These are phyloP conservation scores for Liolophura sinensis DNA, from an alignment of 1,140 invertebrate species.

Conservation along the genomic window DNA sequence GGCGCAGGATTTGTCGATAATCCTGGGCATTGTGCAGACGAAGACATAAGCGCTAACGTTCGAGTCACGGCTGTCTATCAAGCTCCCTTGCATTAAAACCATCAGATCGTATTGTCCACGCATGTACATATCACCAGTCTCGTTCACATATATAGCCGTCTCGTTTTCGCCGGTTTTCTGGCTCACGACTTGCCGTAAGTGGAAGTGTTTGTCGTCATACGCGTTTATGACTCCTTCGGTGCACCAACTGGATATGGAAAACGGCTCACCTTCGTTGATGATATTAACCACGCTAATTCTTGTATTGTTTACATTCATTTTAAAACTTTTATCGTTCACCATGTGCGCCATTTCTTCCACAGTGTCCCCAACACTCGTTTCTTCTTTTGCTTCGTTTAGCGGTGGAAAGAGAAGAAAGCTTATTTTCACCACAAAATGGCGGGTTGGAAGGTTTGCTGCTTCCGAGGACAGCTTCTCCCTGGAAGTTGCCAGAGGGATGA, in stretches of 20 bases:
- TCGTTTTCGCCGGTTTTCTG: constrained; percentile 8
- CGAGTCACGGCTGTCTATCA: constrained; percentile 22
- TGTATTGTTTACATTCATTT: constrained; percentile 35
- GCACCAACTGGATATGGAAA: constrained; percentile 28
- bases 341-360: constrained; percentile 28
- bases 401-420: constrained; percentile 30
- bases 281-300: constrained; percentile 25
- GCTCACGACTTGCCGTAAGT: constrained; percentile 13
- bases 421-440: constrained; percentile 1
- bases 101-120: constrained; percentile 43
- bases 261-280: constrained; percentile 13
- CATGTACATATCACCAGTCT: constrained; percentile 32
- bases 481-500: no score
- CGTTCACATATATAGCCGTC: constrained; percentile 34
- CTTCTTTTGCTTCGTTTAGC: constrained; percentile 11
- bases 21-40: constrained; percentile 40
- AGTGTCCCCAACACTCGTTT: constrained; percentile 16
- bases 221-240: constrained; percentile 15
- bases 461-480: no score
- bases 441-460: no score
- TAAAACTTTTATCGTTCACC: constrained; percentile 29
- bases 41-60: constrained; percentile 28
- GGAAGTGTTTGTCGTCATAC: constrained; percentile 25
- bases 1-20: constrained; percentile 39
- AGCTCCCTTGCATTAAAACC: constrained; percentile 28